Conservation (phyloP, 2,797 vertebrate genomes). For the Ficedula albicollis region DNA sequence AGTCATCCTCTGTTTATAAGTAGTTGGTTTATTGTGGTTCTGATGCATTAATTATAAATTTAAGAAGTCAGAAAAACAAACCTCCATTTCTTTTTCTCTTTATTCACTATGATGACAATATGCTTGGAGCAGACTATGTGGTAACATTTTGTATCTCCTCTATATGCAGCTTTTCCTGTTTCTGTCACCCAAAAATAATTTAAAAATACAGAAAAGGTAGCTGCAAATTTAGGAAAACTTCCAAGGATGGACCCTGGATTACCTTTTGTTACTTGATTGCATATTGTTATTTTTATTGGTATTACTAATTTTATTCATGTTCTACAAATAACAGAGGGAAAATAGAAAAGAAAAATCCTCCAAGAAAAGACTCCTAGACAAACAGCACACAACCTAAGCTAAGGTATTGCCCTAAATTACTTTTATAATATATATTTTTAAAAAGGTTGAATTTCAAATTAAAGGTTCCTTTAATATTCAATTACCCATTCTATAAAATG, state of each 20-base stretch:
- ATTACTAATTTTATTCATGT: background rate
- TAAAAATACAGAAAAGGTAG: background rate
- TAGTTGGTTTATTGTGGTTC: background rate
- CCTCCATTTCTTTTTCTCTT: background rate
- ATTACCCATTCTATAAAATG: background rate
- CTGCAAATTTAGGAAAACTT: background rate
- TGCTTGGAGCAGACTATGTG: background rate
- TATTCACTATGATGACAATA: background rate
- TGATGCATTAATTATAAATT: background rate
- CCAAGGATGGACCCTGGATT: background rate
- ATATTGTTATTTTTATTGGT: background rate
- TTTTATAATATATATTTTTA: background rate
- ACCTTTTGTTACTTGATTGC: background rate
- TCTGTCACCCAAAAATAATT: background rate
- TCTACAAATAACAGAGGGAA: background rate
- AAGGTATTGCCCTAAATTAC: background rate
- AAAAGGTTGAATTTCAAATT: background rate
- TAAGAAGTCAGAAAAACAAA: background rate
- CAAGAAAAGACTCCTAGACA: background rate
- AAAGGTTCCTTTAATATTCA: background rate
- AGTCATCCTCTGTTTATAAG: background rate
- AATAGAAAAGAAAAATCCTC: background rate
- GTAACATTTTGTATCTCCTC: background rate
- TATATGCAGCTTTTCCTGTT: background rate
- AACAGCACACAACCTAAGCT: background rate